These are phyloP conservation scores for Bombyx mandarina DNA, from an alignment of 1,140 invertebrate genomes.

Conservation along the genomic window DNA sequence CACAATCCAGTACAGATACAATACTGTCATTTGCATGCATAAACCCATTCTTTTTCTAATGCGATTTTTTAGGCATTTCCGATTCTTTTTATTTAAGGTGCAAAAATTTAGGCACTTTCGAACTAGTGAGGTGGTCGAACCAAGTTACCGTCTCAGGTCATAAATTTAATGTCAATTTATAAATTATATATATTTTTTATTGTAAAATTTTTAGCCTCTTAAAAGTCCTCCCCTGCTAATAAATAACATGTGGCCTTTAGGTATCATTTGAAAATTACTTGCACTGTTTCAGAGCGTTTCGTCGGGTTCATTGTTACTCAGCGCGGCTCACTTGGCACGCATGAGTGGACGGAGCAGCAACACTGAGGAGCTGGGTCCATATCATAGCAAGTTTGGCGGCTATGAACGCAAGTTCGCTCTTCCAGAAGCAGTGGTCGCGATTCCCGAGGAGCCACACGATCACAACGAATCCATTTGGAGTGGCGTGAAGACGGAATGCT, in stretches of 20 bases:
- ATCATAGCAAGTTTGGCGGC: conserved; percentile 30
- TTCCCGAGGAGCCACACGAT: conserved; percentile 50
- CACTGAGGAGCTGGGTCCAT: conserved; percentile 39
- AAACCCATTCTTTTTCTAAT: neutral
- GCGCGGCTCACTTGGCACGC: conserved; percentile 81
- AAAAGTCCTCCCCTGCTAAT: no score
- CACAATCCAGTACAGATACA: neutral
- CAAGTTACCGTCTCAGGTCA: neutral
- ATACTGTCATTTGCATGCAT: neutral
- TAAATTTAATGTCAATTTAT: neutral
- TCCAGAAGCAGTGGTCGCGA: conserved; percentile 41
- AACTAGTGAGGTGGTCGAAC: no score
- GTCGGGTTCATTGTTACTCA: conserved; percentile 82
- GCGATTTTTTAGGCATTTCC: neutral
- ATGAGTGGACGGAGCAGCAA: conserved; percentile 68
- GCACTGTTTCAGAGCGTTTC: conserved; percentile 77
- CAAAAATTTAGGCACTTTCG: neutral
- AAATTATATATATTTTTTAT: neutral
- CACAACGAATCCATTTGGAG: conserved; percentile 54
- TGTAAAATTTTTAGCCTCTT: no score
- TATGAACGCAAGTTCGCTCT: conserved; percentile 30
- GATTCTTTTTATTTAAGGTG: neutral
- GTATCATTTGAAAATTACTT: neutral
- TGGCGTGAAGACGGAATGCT: conserved; percentile 58
- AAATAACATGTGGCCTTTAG: no score